These are phyloP conservation scores for Leistus spinibarbis DNA, from an alignment of 2,888 invertebrate genomes.

Conservation along the genomic window DNA sequence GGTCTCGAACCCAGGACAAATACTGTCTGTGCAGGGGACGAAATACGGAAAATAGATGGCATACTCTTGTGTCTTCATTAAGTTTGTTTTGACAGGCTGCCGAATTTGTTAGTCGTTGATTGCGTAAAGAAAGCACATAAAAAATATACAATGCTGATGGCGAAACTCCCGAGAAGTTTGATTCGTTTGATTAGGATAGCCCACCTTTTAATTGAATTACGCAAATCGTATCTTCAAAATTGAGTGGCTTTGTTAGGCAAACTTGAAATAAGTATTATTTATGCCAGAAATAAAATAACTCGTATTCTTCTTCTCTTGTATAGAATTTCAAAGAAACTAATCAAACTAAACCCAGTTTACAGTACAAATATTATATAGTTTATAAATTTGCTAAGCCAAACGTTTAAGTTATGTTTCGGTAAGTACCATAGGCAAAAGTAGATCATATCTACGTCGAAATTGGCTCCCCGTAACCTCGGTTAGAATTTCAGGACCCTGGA, in stretches of 20 bases:
- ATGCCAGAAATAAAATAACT: too few relatives aligned
- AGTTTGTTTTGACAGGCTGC: slow-evolving; percentile 50
- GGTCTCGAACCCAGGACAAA: slow-evolving; percentile 1
- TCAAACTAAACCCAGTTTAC: too few relatives aligned
- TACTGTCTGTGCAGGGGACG: slow-evolving; percentile 23
- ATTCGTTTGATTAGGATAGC: slow-evolving; percentile 54
- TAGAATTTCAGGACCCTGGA: too few relatives aligned
- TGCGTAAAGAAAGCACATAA: slow-evolving; percentile 31
- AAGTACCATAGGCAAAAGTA: too few relatives aligned
- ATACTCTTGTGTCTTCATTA: slow-evolving; percentile 48
- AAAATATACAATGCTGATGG: slow-evolving; percentile 33
- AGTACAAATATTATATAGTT: too few relatives aligned
- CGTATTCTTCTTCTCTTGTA: too few relatives aligned
- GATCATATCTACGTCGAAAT: too few relatives aligned
- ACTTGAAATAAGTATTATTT: not conserved
- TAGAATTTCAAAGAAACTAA: too few relatives aligned
- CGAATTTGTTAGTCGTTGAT: slow-evolving; percentile 16
- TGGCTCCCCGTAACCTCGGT: too few relatives aligned
- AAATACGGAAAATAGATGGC: slow-evolving; percentile 40
- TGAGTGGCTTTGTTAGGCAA: slow-evolving; percentile 42
- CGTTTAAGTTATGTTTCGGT: too few relatives aligned
- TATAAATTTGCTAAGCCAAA: too few relatives aligned
- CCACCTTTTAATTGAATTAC: slow-evolving; percentile 56
- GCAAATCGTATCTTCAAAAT: slow-evolving; percentile 46
- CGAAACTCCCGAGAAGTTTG: slow-evolving; percentile 53